phyloP scores from a whole-genome alignment of 1,140 invertebrate genomes.

The Drosophila suzukii region DNA sequence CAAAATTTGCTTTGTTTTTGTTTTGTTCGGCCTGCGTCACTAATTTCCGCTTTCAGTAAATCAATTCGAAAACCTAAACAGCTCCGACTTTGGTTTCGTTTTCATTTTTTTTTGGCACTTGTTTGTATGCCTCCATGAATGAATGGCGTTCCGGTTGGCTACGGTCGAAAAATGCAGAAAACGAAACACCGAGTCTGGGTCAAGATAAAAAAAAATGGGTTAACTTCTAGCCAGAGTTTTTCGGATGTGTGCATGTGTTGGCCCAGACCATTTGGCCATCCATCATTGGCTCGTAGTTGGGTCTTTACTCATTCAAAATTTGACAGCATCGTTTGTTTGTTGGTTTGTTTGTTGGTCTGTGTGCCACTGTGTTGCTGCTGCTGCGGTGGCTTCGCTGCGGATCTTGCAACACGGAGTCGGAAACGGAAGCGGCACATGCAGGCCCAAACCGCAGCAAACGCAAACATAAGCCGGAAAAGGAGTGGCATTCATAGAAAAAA shows the following conservation, averaged over 20 bases:
- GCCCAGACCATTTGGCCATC: constrained; percentile 66
- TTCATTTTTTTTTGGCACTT: constrained; percentile 42
- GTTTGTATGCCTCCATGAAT: constrained; percentile 50
- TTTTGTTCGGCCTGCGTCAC: constrained; percentile 57
- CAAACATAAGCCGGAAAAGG: constrained; percentile 40
- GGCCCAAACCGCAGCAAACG: constrained; percentile 59
- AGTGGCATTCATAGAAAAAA: constrained; percentile 1
- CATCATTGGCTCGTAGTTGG: constrained; percentile 77
- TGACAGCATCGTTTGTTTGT: constrained; percentile 81
- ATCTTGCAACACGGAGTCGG: constrained; percentile 59
- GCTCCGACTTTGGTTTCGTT: constrained; percentile 40
- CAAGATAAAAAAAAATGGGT: constrained; percentile 35
- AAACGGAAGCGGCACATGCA: constrained; percentile 80
- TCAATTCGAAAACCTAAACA: constrained; percentile 75
- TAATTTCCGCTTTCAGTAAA: constrained; percentile 81
- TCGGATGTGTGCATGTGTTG: constrained; percentile 33
- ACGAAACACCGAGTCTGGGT: constrained; percentile 15
- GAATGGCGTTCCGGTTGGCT: constrained; percentile 63
- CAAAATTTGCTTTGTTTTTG: constrained; percentile 14
- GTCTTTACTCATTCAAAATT: constrained; percentile 83
- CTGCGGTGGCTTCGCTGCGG: constrained; percentile 49
- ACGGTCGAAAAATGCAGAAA: constrained; percentile 42
- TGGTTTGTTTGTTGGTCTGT: constrained; percentile 27
- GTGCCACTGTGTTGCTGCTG: constrained; percentile 13
- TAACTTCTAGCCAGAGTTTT: constrained; percentile 24